Evolutionary conservation across 2,888 invertebrate species (phyloP).

Genomic region (Chrysolina oricalcia): DNA sequence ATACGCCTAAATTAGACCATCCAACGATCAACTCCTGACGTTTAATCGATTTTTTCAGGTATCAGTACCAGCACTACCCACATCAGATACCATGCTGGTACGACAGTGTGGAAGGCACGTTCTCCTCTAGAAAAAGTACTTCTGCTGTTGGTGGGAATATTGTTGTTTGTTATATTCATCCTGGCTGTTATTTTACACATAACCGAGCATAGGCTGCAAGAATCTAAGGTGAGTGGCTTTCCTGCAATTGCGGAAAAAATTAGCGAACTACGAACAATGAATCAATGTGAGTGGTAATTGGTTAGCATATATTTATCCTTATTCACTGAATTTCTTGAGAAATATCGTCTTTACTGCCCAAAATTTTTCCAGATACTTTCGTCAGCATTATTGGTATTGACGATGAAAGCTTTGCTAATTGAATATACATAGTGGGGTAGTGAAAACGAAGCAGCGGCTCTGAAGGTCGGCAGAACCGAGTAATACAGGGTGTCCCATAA

Average conservation of each 20-base stretch:
- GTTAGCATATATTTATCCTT: background rate
- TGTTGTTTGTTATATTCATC: slow-evolving; percentile 77
- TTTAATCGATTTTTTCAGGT: slow-evolving; percentile 64
- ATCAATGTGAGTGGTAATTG: background rate
- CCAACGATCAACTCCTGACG: background rate
- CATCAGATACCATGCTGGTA: slow-evolving; percentile 86
- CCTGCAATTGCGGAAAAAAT: background rate
- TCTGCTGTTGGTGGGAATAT: slow-evolving; percentile 74
- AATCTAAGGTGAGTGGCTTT: slow-evolving; percentile 68
- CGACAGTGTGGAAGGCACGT: slow-evolving; percentile 84
- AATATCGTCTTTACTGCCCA: too few relatives aligned
- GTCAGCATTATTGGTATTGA: too few relatives aligned
- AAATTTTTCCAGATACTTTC: too few relatives aligned
- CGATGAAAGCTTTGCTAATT: too few relatives aligned
- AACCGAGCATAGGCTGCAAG: slow-evolving; percentile 70
- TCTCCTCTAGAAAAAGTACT: slow-evolving; percentile 82
- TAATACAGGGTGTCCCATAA: too few relatives aligned
- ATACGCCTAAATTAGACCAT: too few relatives aligned
- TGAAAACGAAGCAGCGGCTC: too few relatives aligned
- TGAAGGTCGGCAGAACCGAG: too few relatives aligned
- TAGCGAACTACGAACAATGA: slow-evolving; percentile 5
- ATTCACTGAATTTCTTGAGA: slow-evolving; percentile 18
- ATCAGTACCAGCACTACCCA: slow-evolving; percentile 86
- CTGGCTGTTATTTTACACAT: slow-evolving; percentile 76
- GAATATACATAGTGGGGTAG: too few relatives aligned